A percentile compares a stretch with the other conserved stretches of the same genome.
Evolutionary conservation across 1,140 invertebrate species (phyloP).

Genomic region (Tenebrio molitor): DNA sequence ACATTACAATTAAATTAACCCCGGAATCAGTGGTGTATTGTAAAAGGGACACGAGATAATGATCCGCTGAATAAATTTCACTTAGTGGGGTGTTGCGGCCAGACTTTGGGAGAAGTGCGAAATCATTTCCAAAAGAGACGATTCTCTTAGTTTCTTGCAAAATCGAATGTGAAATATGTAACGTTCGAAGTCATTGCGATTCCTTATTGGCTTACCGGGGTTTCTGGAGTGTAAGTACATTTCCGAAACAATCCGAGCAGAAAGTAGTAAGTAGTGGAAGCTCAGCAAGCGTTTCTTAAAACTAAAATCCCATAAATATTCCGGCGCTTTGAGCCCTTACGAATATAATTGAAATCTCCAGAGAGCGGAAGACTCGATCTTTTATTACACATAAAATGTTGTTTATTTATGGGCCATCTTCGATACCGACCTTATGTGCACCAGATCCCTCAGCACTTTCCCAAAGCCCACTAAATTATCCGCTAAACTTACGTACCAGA

Average conservation of each 20-base stretch:
- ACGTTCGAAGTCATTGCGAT: constrained; percentile 6
- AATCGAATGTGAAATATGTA: constrained; percentile 26
- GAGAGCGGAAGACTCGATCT: constrained; percentile 39
- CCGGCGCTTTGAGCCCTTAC: constrained; percentile 31
- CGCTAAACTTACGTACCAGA: constrained; percentile 27
- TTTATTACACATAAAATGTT: constrained; percentile 42
- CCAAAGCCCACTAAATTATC: constrained; percentile 36
- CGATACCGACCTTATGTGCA: constrained; percentile 42
- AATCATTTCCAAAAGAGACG: too few relatives aligned
- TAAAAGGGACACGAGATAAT: constrained; percentile 32
- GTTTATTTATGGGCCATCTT: constrained; percentile 45
- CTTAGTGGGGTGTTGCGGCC: neutral
- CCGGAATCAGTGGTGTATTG: constrained; percentile 34
- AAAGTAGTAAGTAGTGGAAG: constrained; percentile 25
- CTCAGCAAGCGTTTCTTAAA: constrained; percentile 37
- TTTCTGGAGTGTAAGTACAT: constrained; percentile 35
- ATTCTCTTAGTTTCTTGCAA: constrained; percentile 1
- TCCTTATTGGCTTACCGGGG: constrained; percentile 30
- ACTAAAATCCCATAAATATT: constrained; percentile 40
- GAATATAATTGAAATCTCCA: constrained; percentile 42
- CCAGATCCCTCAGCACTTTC: constrained; percentile 43
- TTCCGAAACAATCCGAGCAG: constrained; percentile 33
- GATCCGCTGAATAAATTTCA: constrained; percentile 37
- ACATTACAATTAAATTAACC: constrained; percentile 42
- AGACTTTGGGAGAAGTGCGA: too few relatives aligned